A percentile compares a stretch with the other conserved stretches of the same genome.
phyloP scores from a whole-genome alignment of 2,888 invertebrate genomes.

The Alviniconcha strummeri region DNA sequence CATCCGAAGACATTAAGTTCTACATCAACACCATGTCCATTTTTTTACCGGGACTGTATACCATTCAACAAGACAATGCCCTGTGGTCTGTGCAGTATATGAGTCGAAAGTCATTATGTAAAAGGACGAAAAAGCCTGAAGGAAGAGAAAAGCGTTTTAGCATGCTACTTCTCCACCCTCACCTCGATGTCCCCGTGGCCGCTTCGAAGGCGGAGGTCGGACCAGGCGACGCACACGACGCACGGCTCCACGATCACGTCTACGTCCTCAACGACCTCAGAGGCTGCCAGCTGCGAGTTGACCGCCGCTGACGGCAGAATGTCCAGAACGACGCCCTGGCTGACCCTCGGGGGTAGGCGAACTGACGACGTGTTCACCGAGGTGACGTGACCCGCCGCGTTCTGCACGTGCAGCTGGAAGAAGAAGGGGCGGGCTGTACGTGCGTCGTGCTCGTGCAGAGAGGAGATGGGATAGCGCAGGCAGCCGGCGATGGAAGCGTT shows the following conservation, averaged over 20 bases:
- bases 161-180: too few relatives aligned
- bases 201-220: background rate
- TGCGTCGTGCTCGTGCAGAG: slow-evolving; percentile 34
- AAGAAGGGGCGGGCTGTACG: slow-evolving; percentile 20
- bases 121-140: too few relatives aligned
- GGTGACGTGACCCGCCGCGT: slow-evolving; percentile 43
- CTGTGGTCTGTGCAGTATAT: too few relatives aligned
- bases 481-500: slow-evolving; percentile 17
- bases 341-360: slow-evolving; percentile 35
- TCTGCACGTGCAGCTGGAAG: slow-evolving; percentile 42
- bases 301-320: slow-evolving; percentile 26
- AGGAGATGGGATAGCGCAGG: slow-evolving; percentile 22
- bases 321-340: slow-evolving; percentile 34
- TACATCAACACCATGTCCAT: too few relatives aligned
- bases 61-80: too few relatives aligned
- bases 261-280: background rate
- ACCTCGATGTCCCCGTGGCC: background rate
- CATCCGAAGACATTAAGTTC: too few relatives aligned
- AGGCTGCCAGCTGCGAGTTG: background rate
- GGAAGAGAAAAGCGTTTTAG: too few relatives aligned
- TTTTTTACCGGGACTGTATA: too few relatives aligned
- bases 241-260: slow-evolving; percentile 1
- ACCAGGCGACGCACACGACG: slow-evolving; percentile 3
- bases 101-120: too few relatives aligned
- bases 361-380: slow-evolving; percentile 29